Conservation (phyloP, 2,113 vertebrate species). For the Coracopsis vasa region DNA sequence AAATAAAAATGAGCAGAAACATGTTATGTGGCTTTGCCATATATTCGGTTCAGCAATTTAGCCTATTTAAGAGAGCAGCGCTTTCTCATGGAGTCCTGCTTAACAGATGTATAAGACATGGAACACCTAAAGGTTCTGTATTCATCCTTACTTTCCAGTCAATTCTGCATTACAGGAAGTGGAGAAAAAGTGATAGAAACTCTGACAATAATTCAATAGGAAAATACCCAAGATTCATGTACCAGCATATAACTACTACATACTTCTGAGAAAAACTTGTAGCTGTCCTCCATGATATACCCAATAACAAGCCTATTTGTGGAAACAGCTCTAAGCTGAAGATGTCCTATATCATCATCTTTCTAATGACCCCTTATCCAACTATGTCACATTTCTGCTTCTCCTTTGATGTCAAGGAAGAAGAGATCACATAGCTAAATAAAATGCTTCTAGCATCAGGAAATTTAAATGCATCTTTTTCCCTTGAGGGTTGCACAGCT, state of each 20-base stretch:
- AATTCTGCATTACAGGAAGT: background rate
- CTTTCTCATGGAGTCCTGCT: background rate
- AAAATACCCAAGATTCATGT: background rate
- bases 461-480: background rate
- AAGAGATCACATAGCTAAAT: background rate
- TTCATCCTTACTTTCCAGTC: background rate
- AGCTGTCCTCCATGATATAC: background rate
- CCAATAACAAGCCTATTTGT: background rate
- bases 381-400: background rate
- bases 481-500: background rate
- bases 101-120: background rate
- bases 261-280: background rate
- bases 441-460: background rate
- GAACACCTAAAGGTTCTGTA: background rate
- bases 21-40: background rate
- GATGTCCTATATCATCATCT: background rate
- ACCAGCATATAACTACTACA: background rate
- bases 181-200: background rate
- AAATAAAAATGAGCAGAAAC: conserved; percentile 29
- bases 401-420: background rate
- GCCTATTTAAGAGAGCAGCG: background rate
- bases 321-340: background rate
- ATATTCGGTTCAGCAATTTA: background rate
- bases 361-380: background rate
- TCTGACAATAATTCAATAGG: background rate